A percentile compares a stretch with the other conserved stretches of the same genome.
Evolutionary conservation across 1,140 invertebrate species (phyloP).

Genomic region (Neodiprion virginianus): DNA sequence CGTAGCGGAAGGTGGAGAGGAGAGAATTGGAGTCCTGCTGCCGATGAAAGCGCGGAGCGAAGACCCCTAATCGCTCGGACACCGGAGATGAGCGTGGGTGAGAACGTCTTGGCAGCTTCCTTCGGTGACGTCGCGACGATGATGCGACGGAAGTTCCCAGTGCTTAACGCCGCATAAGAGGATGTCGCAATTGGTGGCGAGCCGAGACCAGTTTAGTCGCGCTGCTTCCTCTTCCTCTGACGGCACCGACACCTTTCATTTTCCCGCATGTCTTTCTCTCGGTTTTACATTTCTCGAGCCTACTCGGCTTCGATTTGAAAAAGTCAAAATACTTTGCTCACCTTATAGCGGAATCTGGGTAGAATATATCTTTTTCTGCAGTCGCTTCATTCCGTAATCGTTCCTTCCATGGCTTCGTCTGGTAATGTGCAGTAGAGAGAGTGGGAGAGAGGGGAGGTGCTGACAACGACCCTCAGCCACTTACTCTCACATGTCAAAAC

Average conservation of each 20-base stretch:
- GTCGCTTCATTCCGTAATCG: too few relatives aligned
- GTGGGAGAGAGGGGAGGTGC: too few relatives aligned
- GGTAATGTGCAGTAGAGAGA: too few relatives aligned
- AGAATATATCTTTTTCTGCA: too few relatives aligned
- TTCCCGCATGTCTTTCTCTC: not conserved
- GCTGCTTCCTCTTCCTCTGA: slow-evolving; percentile 56
- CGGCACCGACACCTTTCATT: not conserved
- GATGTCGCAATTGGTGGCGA: slow-evolving; percentile 61
- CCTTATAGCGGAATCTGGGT: too few relatives aligned
- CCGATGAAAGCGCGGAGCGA: not conserved
- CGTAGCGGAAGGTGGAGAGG: not conserved
- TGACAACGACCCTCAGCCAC: too few relatives aligned
- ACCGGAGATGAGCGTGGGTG: slow-evolving; percentile 38
- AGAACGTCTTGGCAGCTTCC: slow-evolving; percentile 56
- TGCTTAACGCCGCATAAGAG: slow-evolving; percentile 46
- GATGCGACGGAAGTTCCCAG: slow-evolving; percentile 46
- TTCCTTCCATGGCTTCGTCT: too few relatives aligned
- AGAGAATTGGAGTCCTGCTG: not conserved
- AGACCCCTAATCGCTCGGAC: not conserved
- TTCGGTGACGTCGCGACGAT: slow-evolving; percentile 35
- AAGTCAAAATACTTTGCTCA: too few relatives aligned
- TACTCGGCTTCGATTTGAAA: not conserved
- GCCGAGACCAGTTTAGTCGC: slow-evolving; percentile 50
- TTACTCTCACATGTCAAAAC: too few relatives aligned
- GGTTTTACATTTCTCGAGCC: not conserved